Evolutionary conservation across 2,113 vertebrate genomes (phyloP).

Genomic region (Channa maculata): DNA sequence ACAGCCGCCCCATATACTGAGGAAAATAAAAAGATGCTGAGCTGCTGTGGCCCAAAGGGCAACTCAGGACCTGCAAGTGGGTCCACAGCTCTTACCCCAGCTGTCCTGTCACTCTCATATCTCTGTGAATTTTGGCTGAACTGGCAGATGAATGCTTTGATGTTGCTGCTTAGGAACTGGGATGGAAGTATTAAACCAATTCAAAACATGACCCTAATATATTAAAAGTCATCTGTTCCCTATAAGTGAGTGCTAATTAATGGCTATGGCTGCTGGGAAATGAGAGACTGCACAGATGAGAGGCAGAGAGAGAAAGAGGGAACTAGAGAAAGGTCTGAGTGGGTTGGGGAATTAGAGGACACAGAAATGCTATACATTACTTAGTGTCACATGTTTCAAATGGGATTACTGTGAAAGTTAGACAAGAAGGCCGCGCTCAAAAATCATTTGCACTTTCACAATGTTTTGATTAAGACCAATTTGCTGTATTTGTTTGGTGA

Average conservation of each 20-base stretch:
- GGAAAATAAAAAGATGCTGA: constrained; percentile 22
- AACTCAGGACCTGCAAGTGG: constrained; percentile 37
- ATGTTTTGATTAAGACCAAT: constrained; percentile 73
- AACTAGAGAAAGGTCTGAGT: constrained; percentile 37
- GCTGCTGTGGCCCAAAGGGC: constrained; percentile 22
- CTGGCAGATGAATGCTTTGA: constrained; percentile 73
- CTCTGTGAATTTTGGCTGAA: constrained; percentile 57
- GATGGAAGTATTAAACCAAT: constrained; percentile 69
- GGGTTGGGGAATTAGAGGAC: constrained; percentile 61
- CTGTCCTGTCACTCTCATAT: constrained; percentile 65
- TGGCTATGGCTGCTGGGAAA: constrained; percentile 44
- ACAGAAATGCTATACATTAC: constrained; percentile 51
- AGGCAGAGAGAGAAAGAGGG: constrained; percentile 21
- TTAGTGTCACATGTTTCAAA: constrained; percentile 56
- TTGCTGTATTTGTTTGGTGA: constrained; percentile 72
- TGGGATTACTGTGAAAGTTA: constrained; percentile 39
- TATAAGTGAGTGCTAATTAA: constrained; percentile 78
- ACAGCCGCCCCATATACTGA: neutral
- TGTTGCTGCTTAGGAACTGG: constrained; percentile 56
- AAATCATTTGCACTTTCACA: constrained; percentile 70
- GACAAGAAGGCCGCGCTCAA: constrained; percentile 35
- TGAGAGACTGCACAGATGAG: constrained; percentile 51
- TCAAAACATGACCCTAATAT: constrained; percentile 76
- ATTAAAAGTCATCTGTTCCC: constrained; percentile 81
- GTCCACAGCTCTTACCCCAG: constrained; percentile 40